Percentiles rank a stretch among this genome's conserved stretches.
These are phyloP conservation scores for Therioaphis trifolii DNA, from an alignment of 2,888 invertebrate species.

Conservation along the genomic window DNA sequence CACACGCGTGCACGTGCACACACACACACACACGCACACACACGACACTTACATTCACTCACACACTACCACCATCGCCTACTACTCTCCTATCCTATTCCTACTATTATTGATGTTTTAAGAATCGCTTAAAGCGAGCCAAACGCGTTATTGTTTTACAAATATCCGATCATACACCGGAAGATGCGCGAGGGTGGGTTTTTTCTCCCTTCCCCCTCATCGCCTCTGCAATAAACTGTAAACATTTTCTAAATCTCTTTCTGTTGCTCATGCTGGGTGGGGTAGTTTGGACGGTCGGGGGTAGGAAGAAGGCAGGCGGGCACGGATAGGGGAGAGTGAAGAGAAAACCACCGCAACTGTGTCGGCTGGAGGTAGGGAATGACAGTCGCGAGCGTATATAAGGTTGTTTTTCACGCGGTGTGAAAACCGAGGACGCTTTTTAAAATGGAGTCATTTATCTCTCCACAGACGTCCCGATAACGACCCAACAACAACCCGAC, in stretches of 20 bases:
- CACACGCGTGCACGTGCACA: no score
- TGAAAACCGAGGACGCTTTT: constrained; percentile 61
- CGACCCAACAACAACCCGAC: constrained; percentile 62
- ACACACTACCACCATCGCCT: not conserved
- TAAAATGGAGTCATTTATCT: constrained; percentile 63
- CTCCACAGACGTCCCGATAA: constrained; percentile 61
- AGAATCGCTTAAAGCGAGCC: constrained; percentile 54
- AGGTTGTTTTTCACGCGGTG: constrained; percentile 60
- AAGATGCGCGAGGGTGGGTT: constrained; percentile 17
- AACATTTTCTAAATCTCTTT: constrained; percentile 61
- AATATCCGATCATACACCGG: constrained; percentile 52
- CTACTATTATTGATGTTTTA: constrained; percentile 58
- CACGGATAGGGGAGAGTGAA: not conserved
- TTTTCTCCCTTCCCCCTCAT: not conserved
- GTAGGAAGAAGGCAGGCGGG: not conserved
- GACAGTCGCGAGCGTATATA: constrained; percentile 39
- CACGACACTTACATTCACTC: no score
- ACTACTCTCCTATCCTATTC: not conserved
- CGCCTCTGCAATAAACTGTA: constrained; percentile 53
- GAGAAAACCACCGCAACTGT: constrained; percentile 6
- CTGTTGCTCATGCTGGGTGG: not conserved
- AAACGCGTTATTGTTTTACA: constrained; percentile 59
- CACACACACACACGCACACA: not conserved
- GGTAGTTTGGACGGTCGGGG: not conserved
- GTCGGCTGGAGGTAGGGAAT: not conserved